Evolutionary conservation across 2,113 vertebrate genomes (phyloP).

Genomic region (Cervus canadensis): DNA sequence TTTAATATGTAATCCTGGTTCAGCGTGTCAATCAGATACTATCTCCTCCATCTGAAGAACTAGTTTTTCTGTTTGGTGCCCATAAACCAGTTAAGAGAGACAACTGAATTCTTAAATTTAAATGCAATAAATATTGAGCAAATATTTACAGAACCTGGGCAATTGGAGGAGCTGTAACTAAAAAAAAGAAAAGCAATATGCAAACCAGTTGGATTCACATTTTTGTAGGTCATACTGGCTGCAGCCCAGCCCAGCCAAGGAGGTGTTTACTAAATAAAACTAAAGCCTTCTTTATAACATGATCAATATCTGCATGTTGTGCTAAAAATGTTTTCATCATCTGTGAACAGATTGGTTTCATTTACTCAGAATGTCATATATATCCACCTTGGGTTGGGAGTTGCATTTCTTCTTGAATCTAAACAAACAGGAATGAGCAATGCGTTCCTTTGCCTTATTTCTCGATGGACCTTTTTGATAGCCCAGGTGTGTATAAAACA

Average conservation of each 20-base stretch:
- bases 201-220: conserved; percentile 66
- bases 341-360: conserved; percentile 25
- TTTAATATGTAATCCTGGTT: conserved; percentile 53
- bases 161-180: conserved; percentile 32
- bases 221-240: conserved; percentile 69
- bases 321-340: conserved; percentile 51
- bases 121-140: conserved; percentile 61
- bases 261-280: conserved; percentile 75
- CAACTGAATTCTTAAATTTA: conserved; percentile 67
- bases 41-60: conserved; percentile 64
- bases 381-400: neutral
- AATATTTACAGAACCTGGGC: conserved; percentile 69
- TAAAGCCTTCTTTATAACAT: conserved; percentile 51
- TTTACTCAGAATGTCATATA: conserved; percentile 18
- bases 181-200: conserved; percentile 21
- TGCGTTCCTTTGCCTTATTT: neutral
- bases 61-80: conserved; percentile 73
- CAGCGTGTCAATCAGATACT: conserved; percentile 69
- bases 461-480: neutral
- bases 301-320: conserved; percentile 55
- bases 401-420: neutral
- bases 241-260: conserved; percentile 43
- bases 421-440: neutral
- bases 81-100: conserved; percentile 69
- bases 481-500: neutral